These are phyloP conservation scores for Eulacestoma nigropectus DNA, from an alignment of 2,113 vertebrate species.

Conservation along the genomic window DNA sequence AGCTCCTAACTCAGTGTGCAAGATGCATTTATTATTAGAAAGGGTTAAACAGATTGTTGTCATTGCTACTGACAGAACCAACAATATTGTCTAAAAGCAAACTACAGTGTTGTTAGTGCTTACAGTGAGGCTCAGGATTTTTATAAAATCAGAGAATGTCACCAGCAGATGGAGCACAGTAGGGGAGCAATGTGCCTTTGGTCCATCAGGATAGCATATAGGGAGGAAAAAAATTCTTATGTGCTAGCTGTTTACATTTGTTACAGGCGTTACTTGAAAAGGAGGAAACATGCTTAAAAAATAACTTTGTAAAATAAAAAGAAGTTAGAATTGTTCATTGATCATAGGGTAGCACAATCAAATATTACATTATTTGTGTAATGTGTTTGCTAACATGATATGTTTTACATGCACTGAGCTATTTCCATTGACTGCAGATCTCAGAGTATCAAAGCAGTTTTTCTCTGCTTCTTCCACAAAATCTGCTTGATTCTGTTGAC, in stretches of 20 bases:
- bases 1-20: background rate
- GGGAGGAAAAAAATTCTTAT: background rate
- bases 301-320: background rate
- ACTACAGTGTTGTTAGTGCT: fast-evolving
- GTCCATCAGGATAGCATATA: background rate
- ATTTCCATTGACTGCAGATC: background rate
- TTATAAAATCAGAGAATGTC: background rate
- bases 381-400: background rate
- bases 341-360: background rate
- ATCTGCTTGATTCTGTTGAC: background rate
- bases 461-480: background rate
- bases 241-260: background rate
- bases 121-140: background rate
- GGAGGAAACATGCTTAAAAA: background rate
- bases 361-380: background rate
- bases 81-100: background rate
- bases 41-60: background rate
- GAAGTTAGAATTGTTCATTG: background rate
- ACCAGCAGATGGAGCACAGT: background rate
- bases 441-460: background rate
- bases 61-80: background rate
- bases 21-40: background rate
- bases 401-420: background rate
- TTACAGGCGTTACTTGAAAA: background rate
- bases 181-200: background rate